These are phyloP conservation scores for Heteropelma amictum DNA, from an alignment of 2,888 invertebrate genomes.

Conservation along the genomic window DNA sequence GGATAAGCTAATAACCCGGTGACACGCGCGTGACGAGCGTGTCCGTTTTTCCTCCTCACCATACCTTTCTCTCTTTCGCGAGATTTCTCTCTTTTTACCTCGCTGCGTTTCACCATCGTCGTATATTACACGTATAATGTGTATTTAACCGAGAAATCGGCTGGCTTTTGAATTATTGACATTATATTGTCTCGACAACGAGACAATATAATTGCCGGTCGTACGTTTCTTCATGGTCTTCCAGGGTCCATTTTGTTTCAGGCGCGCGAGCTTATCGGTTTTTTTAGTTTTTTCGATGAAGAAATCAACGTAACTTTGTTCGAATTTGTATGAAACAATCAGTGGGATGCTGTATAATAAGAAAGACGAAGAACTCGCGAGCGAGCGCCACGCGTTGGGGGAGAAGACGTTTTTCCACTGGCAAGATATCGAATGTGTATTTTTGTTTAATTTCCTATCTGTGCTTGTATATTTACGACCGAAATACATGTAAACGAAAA, in stretches of 20 bases:
- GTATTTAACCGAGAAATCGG: constrained; percentile 17
- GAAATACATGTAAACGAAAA: not conserved
- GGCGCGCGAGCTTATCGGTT: not conserved
- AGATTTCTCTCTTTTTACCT: constrained; percentile 12
- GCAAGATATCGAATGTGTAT: no score
- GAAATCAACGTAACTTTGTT: no score
- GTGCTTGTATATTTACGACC: no score
- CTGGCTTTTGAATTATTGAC: constrained; percentile 45
- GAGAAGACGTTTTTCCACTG: no score
- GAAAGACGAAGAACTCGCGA: no score
- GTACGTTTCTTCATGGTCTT: constrained; percentile 29
- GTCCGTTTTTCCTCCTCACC: constrained; percentile 22
- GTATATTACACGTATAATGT: constrained; percentile 1
- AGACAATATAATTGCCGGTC: constrained; percentile 31
- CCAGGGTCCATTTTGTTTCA: no score
- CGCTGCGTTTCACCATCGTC: constrained; percentile 2
- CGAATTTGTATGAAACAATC: not conserved
- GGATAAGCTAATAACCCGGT: constrained; percentile 47
- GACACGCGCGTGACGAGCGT: constrained; percentile 46
- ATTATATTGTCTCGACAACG: constrained; percentile 36
- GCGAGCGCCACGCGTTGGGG: no score
- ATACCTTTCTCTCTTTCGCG: constrained; percentile 1
- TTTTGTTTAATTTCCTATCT: no score
- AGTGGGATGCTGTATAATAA: no score
- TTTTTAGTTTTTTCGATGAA: not conserved